Base-by-base conservation (phyloP, 2,113 vertebrate genomes). In the Nesogale talazaci region DNA sequence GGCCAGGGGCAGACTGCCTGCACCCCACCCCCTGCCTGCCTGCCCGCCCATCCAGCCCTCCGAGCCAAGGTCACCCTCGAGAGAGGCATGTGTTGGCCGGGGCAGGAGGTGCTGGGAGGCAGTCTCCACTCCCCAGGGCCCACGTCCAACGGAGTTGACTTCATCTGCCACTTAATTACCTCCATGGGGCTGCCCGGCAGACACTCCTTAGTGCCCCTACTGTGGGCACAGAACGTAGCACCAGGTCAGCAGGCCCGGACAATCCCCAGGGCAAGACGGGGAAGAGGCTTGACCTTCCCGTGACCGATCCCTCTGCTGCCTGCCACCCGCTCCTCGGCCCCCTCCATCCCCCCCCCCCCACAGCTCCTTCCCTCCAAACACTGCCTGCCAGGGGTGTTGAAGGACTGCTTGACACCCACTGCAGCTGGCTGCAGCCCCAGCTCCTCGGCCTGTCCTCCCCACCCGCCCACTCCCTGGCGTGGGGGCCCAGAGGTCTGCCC, bases 61-160 rank as follows among this genome's bases (percentile, higher is more conserved):
- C 75, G 7, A 95, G 90, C 95, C 95, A 97, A 97, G 96, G 97
- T 98, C 96, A 95, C 90, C 2, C 91, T 1, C 0, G 93, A 95
- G 95, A 97, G 95, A 97, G 36, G 78, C 88, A 42, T 75, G 81
- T 69, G 91, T 83, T 74, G 82, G 63, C 3, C 76, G 3, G 0
- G 70, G 42, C 29, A 80, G 79, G 84, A 4, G 46, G 96, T 96
- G 87, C 38, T 83, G 75, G 90, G 94, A 92, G 86, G 81, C 4
- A 81, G 84, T 94, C 95, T 96, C 11, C 25, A 52, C 77, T 98
- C 97, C 98, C 93, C 93, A 72, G 97, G 97, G 97, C 88, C 93
- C 88, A 25, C 97, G 98, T 98, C 98, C 97, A 97, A 97, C 96
- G 97, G 20, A 23, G 97, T 98, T 97, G 97, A 97, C 94, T 97